Evolutionary conservation across 2,888 invertebrate species (phyloP).

Genomic region (Coronaproctus castanopsis): DNA sequence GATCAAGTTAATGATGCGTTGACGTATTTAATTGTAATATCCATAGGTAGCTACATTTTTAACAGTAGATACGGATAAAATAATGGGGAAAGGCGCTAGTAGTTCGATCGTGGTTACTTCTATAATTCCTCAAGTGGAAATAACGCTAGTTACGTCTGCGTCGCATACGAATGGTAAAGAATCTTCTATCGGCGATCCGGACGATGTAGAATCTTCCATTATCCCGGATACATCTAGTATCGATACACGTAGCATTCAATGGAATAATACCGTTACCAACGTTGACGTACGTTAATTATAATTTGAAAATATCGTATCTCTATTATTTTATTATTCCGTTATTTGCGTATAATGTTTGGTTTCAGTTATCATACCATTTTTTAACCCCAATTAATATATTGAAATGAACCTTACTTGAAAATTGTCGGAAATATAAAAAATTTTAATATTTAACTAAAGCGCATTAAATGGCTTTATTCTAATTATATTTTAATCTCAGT

Average conservation of each 20-base stretch:
- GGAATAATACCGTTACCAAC: slow-evolving; percentile 18
- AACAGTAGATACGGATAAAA: slow-evolving; percentile 44
- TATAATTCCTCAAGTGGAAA: slow-evolving; percentile 64
- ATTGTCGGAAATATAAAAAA: no score
- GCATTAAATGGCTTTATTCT: no score
- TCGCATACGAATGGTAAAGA: slow-evolving; percentile 65
- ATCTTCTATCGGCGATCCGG: slow-evolving; percentile 53
- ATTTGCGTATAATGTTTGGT: no score
- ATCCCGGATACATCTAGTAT: slow-evolving; percentile 69
- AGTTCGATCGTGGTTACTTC: slow-evolving; percentile 47
- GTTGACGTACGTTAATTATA: slow-evolving; percentile 19
- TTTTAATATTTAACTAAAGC: no score
- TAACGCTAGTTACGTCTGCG: slow-evolving; percentile 64
- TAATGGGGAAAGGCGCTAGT: slow-evolving; percentile 19
- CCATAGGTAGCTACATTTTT: slow-evolving; percentile 49
- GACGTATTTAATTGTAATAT: no score
- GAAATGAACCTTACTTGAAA: no score
- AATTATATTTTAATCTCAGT: no score
- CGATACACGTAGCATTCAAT: slow-evolving; percentile 29
- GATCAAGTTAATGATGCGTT: no score
- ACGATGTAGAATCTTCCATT: slow-evolving; percentile 43
- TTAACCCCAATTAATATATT: no score
- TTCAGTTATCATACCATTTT: no score
- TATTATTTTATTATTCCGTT: no score
- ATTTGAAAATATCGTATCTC: no score